Evolutionary conservation across 2,888 invertebrate species (phyloP).

Genomic region (Patella pellucida): DNA sequence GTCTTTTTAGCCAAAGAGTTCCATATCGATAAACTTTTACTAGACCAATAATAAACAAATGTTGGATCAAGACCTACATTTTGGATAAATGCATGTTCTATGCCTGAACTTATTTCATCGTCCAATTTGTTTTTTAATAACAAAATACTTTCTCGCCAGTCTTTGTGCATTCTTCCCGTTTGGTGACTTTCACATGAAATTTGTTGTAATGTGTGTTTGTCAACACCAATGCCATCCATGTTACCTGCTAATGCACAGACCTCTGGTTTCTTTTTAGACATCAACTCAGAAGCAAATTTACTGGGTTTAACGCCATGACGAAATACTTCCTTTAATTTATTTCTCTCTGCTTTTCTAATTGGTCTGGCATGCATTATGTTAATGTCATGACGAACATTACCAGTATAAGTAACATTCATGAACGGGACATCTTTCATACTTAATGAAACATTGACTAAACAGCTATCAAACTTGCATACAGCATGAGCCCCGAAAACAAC

Average conservation of each 20-base stretch:
- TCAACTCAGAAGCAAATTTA: background rate
- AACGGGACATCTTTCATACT: background rate
- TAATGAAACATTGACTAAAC: background rate
- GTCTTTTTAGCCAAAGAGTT: too few relatives aligned
- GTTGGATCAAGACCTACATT: slow-evolving; percentile 1
- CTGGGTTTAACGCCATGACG: background rate
- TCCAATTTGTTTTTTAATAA: background rate
- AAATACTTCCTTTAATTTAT: background rate
- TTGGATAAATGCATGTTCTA: background rate
- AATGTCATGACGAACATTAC: background rate
- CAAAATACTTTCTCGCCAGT: background rate
- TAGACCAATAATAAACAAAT: background rate
- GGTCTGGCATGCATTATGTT: background rate
- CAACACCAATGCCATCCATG: background rate
- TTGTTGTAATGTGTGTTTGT: background rate
- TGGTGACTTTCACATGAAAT: background rate
- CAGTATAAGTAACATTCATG: background rate
- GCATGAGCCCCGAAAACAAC: background rate
- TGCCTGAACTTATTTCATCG: background rate
- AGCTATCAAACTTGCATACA: background rate
- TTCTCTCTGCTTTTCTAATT: background rate
- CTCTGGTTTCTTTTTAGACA: background rate
- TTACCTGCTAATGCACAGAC: background rate
- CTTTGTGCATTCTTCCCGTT: background rate
- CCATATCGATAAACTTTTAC: background rate